phyloP scores from a whole-genome alignment of 2,888 invertebrate genomes.

The Junonia oenone region DNA sequence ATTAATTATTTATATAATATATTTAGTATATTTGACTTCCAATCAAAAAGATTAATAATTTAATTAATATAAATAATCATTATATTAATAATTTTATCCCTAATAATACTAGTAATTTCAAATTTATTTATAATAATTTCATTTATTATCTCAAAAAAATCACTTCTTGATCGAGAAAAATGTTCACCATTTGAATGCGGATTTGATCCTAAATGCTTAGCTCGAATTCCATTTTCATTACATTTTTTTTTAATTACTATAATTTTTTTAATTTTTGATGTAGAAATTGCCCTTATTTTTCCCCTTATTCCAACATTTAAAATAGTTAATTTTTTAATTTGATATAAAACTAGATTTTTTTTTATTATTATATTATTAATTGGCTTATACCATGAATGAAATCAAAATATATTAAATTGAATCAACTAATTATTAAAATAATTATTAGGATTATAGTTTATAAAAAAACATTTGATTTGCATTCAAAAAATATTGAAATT shows the following conservation, averaged over 20 bases:
- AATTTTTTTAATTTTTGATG: constrained; percentile 86
- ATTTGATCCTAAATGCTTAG: constrained; percentile 57
- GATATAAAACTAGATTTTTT: constrained; percentile 48
- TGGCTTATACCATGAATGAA: constrained; percentile 61
- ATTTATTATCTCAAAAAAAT: constrained; percentile 79
- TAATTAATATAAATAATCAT: constrained; percentile 81
- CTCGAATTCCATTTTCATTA: constrained; percentile 58
- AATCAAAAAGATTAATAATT: constrained; percentile 55
- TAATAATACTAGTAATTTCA: constrained; percentile 47
- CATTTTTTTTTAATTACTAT: constrained; percentile 82
- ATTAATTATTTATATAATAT: constrained; percentile 83
- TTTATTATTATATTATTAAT: constrained; percentile 76
- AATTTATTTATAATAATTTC: constrained; percentile 71
- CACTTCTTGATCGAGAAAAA: constrained; percentile 79
- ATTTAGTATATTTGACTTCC: constrained; percentile 84
- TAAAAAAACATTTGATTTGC: constrained; percentile 62
- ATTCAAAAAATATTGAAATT: constrained; percentile 56
- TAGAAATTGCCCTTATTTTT: constrained; percentile 83
- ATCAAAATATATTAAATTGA: constrained; percentile 63
- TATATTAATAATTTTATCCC: constrained; percentile 52
- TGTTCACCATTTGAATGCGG: constrained; percentile 80
- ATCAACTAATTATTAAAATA: constrained; percentile 50
- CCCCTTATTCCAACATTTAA: constrained; percentile 72
- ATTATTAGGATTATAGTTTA: constrained; percentile 1
- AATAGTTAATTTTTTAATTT: constrained; percentile 42